Conservation (phyloP, 2,797 vertebrate species). For the Calcarius lapponicus region DNA sequence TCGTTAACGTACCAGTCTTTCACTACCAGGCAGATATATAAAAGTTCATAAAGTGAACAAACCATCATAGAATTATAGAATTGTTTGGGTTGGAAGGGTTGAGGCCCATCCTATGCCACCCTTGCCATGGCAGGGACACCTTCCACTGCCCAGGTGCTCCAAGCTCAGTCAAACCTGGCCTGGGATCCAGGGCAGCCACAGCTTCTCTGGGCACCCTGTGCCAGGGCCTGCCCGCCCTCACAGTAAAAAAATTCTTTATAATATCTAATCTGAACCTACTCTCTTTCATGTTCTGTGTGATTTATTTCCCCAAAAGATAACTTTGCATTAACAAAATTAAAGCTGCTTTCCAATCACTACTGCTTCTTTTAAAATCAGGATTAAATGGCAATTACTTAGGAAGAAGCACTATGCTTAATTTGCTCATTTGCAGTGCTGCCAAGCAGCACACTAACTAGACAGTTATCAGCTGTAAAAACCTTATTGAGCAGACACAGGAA, state of each 20-base stretch:
- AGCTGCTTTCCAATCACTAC: background rate
- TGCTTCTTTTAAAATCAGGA: background rate
- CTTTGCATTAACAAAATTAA: background rate
- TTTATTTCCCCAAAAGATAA: background rate
- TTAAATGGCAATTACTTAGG: conserved; percentile 25
- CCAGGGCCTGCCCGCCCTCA: background rate
- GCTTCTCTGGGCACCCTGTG: background rate
- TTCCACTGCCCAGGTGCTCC: background rate
- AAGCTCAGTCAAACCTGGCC: fast-evolving
- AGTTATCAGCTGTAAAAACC: conserved; percentile 13
- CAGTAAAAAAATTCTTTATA: background rate
- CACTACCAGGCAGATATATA: background rate
- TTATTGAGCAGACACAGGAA: conserved; percentile 3
- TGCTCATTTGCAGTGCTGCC: conserved; percentile 25
- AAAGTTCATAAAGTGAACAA: background rate
- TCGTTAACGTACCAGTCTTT: background rate
- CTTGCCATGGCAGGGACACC: background rate
- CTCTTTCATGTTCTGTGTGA: background rate
- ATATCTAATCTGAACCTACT: background rate
- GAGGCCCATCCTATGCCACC: fast-evolving
- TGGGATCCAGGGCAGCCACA: background rate
- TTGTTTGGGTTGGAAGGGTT: background rate
- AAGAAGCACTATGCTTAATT: conserved; percentile 22
- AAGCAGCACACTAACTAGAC: background rate
- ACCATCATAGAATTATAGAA: background rate